Evolutionary conservation across 2,113 vertebrate genomes (phyloP).

Genomic region (Beaufortia kweichowensis): DNA sequence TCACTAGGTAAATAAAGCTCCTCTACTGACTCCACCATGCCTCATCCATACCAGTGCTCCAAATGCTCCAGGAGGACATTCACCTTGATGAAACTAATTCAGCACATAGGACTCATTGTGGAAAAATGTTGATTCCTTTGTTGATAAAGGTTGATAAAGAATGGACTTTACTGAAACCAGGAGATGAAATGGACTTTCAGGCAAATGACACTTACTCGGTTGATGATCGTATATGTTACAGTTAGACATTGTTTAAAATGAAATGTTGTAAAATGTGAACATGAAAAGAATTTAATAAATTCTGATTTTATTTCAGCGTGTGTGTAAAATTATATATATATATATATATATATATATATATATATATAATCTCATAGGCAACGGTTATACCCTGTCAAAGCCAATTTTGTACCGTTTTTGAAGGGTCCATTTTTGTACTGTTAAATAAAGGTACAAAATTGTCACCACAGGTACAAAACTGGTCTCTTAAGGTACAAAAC

Average conservation of each 20-base stretch:
- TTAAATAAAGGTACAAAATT: constrained; percentile 11
- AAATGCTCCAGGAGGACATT: constrained; percentile 12
- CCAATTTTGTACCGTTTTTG: constrained; percentile 8
- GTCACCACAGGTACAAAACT: too few species aligned
- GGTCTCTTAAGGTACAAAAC: not conserved
- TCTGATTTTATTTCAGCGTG: too few species aligned
- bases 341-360: too few species aligned
- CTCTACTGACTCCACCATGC: constrained; percentile 6
- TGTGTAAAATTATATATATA: not conserved
- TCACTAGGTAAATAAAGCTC: constrained; percentile 9
- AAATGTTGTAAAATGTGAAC: constrained; percentile 3
- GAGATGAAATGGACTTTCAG: not conserved
- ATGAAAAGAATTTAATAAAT: not conserved
- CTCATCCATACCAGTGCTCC: constrained; percentile 3
- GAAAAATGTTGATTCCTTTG: constrained; percentile 11
- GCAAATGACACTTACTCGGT: not conserved
- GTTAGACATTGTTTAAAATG: constrained; percentile 21
- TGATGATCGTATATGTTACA: not conserved
- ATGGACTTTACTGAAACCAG: constrained; percentile 9
- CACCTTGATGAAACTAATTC: constrained; percentile 13
- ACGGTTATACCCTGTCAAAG: constrained; percentile 1
- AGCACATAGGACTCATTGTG: constrained; percentile 22
- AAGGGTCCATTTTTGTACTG: constrained; percentile 9
- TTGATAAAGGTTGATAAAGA: constrained; percentile 8
- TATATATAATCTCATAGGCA: too few species aligned